Evolutionary conservation across 2,888 invertebrate species (phyloP).

Genomic region (Drosophila longiperda): DNA sequence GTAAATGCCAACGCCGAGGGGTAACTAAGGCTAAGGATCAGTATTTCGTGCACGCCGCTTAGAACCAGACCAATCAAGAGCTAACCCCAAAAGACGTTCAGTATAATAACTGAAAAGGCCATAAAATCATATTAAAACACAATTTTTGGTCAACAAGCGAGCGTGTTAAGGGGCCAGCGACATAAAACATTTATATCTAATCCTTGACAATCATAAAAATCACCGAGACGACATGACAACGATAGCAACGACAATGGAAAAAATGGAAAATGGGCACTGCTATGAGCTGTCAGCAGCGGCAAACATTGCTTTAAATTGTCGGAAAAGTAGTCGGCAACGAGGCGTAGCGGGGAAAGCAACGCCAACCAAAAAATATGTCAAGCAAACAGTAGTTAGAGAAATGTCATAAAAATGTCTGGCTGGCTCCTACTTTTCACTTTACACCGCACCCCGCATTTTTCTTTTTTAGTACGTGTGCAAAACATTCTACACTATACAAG

Average conservation of each 20-base stretch:
- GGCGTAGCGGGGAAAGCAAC: slow-evolving; percentile 20
- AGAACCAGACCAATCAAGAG: slow-evolving; percentile 64
- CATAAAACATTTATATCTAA: slow-evolving; percentile 82
- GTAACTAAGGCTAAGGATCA: slow-evolving; percentile 45
- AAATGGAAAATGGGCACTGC: slow-evolving; percentile 60
- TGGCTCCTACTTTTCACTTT: slow-evolving; percentile 48
- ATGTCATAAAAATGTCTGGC: slow-evolving; percentile 74
- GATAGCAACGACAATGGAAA: slow-evolving; percentile 48
- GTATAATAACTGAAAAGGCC: slow-evolving; percentile 51
- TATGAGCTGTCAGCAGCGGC: slow-evolving; percentile 66
- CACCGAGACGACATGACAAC: slow-evolving; percentile 67
- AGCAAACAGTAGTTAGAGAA: slow-evolving; percentile 71
- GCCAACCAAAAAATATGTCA: slow-evolving; percentile 30
- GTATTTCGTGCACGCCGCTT: slow-evolving; percentile 66
- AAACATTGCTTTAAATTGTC: slow-evolving; percentile 78
- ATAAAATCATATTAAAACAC: slow-evolving; percentile 82
- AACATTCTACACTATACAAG: slow-evolving; percentile 55
- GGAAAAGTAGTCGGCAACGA: slow-evolving; percentile 64
- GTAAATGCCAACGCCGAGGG: slow-evolving; percentile 59
- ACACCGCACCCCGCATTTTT: slow-evolving; percentile 8
- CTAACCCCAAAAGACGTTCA: slow-evolving; percentile 22
- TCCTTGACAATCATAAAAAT: slow-evolving; percentile 82
- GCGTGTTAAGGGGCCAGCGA: slow-evolving; percentile 11
- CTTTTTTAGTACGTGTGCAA: slow-evolving; percentile 66
- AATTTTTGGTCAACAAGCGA: slow-evolving; percentile 65